These are phyloP conservation scores for Cataglyphis cursor DNA, from an alignment of 2,888 invertebrate species.

Conservation along the genomic window DNA sequence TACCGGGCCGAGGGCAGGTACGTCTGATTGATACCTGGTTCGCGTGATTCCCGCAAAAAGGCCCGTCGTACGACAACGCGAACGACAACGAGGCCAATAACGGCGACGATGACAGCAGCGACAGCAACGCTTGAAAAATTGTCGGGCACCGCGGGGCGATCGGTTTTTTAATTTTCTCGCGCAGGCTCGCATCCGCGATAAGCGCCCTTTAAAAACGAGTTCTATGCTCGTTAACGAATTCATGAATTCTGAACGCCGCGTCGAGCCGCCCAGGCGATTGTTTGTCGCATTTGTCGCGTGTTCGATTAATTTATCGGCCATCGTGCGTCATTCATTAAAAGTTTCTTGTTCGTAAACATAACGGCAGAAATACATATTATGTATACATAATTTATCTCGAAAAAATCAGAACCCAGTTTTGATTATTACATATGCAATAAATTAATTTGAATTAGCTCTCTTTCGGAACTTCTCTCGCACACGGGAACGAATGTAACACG, in stretches of 20 bases:
- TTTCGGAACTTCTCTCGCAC: background rate
- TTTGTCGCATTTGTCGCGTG: constrained; percentile 52
- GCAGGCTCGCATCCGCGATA: constrained; percentile 51
- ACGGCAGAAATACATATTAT: background rate
- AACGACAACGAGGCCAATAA: constrained; percentile 51
- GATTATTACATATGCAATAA: background rate
- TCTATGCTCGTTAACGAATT: constrained; percentile 56
- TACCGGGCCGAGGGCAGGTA: constrained; percentile 59
- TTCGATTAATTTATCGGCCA: constrained; percentile 47
- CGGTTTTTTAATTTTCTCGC: constrained; percentile 57
- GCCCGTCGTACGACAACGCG: constrained; percentile 49
- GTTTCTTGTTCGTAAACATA: constrained; percentile 47
- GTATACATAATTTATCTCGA: constrained; percentile 2
- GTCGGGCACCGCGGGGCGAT: constrained; percentile 46
- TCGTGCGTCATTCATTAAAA: constrained; percentile 51
- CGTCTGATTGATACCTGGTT: constrained; percentile 83
- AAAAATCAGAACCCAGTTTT: constrained; percentile 10
- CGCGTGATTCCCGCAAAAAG: constrained; percentile 82
- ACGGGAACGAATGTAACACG: background rate
- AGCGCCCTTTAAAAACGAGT: constrained; percentile 46
- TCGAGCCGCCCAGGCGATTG: constrained; percentile 39
- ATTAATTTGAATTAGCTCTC: constrained; percentile 21
- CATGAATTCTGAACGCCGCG: constrained; percentile 48
- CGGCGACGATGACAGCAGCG: constrained; percentile 43
- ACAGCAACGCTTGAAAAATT: constrained; percentile 57